Base-by-base conservation (phyloP, 2,797 vertebrate species). In the Anomalospiza imberbis region DNA sequence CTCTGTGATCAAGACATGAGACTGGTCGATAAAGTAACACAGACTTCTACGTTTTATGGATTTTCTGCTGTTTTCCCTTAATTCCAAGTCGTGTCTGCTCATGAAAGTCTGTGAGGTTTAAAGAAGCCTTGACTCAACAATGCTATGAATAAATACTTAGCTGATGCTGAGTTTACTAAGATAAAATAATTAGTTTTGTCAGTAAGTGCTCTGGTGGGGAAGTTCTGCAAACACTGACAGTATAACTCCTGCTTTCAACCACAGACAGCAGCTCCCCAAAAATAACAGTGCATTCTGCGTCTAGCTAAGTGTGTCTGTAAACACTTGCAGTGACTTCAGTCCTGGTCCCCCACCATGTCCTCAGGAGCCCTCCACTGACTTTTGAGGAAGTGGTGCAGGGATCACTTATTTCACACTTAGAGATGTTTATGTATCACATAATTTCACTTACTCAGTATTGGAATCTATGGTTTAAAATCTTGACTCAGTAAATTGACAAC, bases 1-100 rank as follows among this genome's bases (percentile, higher is more conserved):
- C 61, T 89, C 88, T 82, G 66, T 93, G 91, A 87, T 94, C 62
- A 80, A 87, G 94, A 80, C 4, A 2, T 86, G 88, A 95, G 79
- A 44, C 72, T 76, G 57, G 58, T 63, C 0, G 48, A 92, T 80
- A 85, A 80, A 88, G 31, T 89, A 84, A 85, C 1, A 8, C 45
- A 51, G 60, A 70, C 66, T 63, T 76, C n/a, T 11, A 19, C 54
- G 50, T 82, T 71, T 76, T 65, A 38, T 11, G 17, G 48, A 75
- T 87, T 95, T 91, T 70, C 63, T 44, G 61, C 18, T 77, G 40
- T 25, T 76, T 76, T 88, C 62, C 11, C 63, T 86, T 38, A 34
- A 40, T 95, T 90, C 29, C 38, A 40, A 73, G 22, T 80, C 70
- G 10, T 68, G 24, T 76, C 65, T 92, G 75, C 48, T 88, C 62